Evolutionary conservation across 2,113 vertebrate genomes (phyloP).

Genomic region (Danio rerio): DNA sequence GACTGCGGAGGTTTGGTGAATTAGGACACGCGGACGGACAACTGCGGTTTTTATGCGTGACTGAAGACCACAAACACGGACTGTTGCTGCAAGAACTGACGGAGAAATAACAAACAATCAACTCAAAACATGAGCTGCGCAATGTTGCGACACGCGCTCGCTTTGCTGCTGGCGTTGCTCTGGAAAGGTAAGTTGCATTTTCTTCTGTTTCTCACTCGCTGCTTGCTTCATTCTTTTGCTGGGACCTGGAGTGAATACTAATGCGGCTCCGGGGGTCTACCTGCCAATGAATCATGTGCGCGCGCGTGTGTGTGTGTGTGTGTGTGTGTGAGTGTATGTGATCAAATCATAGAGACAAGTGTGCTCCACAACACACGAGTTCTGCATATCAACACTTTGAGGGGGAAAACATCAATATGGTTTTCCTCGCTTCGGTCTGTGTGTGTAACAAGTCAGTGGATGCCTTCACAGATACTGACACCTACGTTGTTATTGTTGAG

Average conservation of each 20-base stretch:
- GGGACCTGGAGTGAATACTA: slow-evolving; percentile 75
- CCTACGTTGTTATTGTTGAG: neutral
- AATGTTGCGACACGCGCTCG: slow-evolving; percentile 72
- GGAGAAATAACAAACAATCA: slow-evolving; percentile 62
- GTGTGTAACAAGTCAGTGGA: slow-evolving; percentile 39
- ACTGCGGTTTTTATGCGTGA: slow-evolving; percentile 29
- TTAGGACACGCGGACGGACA: neutral
- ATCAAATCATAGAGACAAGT: slow-evolving; percentile 21
- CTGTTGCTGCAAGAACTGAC: slow-evolving; percentile 63
- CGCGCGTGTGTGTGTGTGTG: slow-evolving; percentile 52
- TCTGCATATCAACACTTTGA: slow-evolving; percentile 52
- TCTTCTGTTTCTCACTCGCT: slow-evolving; percentile 38
- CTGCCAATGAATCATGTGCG: slow-evolving; percentile 70
- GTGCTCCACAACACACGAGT: slow-evolving; percentile 46
- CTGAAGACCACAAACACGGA: slow-evolving; percentile 54
- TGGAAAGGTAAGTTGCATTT: slow-evolving; percentile 73
- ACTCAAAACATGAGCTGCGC: slow-evolving; percentile 75
- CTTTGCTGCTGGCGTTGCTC: slow-evolving; percentile 72
- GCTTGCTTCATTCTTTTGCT: slow-evolving; percentile 59
- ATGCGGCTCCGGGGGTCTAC: slow-evolving; percentile 68
- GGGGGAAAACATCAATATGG: neutral
- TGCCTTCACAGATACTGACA: neutral
- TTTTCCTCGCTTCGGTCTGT: neutral
- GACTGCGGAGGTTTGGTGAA: slow-evolving; percentile 35
- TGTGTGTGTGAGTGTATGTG: slow-evolving; percentile 31